Percentiles rank a stretch among this genome's conserved stretches.
Evolutionary conservation across 2,888 invertebrate species (phyloP).

Genomic region (Coleophora flavipennella): DNA sequence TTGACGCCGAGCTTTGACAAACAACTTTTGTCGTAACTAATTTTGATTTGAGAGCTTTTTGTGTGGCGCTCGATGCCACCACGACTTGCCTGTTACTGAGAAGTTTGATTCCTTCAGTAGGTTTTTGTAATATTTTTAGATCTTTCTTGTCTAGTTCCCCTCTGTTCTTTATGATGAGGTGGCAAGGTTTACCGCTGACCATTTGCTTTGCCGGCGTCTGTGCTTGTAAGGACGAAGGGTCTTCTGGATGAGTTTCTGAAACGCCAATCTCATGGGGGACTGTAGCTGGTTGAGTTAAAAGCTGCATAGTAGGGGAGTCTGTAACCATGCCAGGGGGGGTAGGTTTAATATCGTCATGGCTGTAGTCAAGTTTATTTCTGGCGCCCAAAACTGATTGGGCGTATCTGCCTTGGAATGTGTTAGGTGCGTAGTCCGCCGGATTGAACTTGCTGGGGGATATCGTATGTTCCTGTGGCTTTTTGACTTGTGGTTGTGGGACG

Average conservation of each 20-base stretch:
- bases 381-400: constrained; percentile 53
- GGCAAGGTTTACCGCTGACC: constrained; percentile 46
- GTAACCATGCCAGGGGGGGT: constrained; percentile 43
- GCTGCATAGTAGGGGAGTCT: constrained; percentile 56
- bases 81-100: constrained; percentile 56
- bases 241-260: constrained; percentile 42
- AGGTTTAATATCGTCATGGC: constrained; percentile 41
- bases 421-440: constrained; percentile 46
- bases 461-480: constrained; percentile 41
- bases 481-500: constrained; percentile 35
- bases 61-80: constrained; percentile 44
- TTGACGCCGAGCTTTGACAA: constrained; percentile 46
- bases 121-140: constrained; percentile 56
- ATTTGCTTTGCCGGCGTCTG: constrained; percentile 37
- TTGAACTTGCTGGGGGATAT: constrained; percentile 44
- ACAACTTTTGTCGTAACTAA: constrained; percentile 60
- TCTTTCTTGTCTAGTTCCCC: constrained; percentile 52
- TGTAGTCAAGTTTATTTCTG: constrained; percentile 47
- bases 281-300: constrained; percentile 49
- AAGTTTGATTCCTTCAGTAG: constrained; percentile 52
- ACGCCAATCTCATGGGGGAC: constrained; percentile 47
- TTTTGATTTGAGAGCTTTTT: constrained; percentile 51
- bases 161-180: constrained; percentile 55
- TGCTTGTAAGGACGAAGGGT: constrained; percentile 37
- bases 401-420: constrained; percentile 63